Evolutionary conservation across 2,113 vertebrate genomes (phyloP), one percentile per base, ranked within the genome.

Genomic region (Dipodomys ordii): DNA sequence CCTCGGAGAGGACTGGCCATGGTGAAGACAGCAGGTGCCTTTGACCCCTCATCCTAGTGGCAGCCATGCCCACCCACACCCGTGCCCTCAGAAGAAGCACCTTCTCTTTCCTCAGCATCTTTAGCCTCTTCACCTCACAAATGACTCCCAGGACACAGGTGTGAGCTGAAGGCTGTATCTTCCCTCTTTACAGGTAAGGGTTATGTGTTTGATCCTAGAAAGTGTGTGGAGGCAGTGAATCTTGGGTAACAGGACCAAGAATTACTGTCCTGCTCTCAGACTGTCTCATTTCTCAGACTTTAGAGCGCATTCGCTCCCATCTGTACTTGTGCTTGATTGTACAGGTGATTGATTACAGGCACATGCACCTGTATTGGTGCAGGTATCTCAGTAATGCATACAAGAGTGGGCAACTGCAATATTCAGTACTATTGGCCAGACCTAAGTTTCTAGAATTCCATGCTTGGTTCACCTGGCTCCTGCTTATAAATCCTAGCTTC

Each of bases 141-240:
- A 27, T 30, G 19, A 92, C 46, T 23, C 6, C 9, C 23, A 74
- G 25, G 12, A 12, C 13, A n/a, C 12, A 35, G 35, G 9, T 62
- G 8, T 30, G 7, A 20, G 60, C n/a, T 69, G 39, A 22, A 22
- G 16, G 2, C 18, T 19, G 15, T 73, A 49, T 11, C 64, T 11
- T 10, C 12, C 13, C 49, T 49, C 49, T 15, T 73, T 19, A 78
- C 57, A 91, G 87, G 84, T 95, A 96, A 91, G 77, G 39, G 39
- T 39, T 39, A 5, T 39, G 3, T 8, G 92, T 49, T 28, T 91
- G 27, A 79, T 12, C 53, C 65, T 49, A 44, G 49, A 88, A 57
- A 49, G 49, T 46, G 7, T 46, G 12, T 20, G 8, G 16, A 72
- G 2, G 28, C 27, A 73, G 6, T 18, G 44, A 68, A 3, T 53